Percentiles rank a stretch among this genome's conserved stretches.
Evolutionary conservation across 2,888 invertebrate species (phyloP).

Genomic region (Syrphus vitripennis): DNA sequence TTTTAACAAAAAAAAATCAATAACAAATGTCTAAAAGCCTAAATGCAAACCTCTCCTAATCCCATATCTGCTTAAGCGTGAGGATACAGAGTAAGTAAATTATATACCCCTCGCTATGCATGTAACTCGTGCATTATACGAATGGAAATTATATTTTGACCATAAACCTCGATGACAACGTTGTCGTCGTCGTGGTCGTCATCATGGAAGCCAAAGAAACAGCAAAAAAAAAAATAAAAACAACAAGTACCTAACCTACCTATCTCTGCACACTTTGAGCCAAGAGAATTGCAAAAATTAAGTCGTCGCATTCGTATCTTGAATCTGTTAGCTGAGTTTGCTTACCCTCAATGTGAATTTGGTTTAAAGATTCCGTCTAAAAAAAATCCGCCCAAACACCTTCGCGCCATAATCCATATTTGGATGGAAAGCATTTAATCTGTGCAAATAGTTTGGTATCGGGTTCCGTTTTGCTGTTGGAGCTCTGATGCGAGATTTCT

Average conservation of each 20-base stretch:
- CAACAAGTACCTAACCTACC: too few relatives aligned
- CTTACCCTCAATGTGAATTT: neutral
- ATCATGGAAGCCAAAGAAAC: slow-evolving; percentile 5
- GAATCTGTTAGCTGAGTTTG: slow-evolving; percentile 10
- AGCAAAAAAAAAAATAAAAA: neutral
- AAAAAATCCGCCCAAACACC: slow-evolving; percentile 68
- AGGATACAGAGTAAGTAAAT: slow-evolving; percentile 10
- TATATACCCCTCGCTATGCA: neutral
- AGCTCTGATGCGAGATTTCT: slow-evolving; percentile 15
- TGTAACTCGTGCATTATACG: slow-evolving; percentile 14
- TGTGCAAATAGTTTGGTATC: slow-evolving; percentile 67
- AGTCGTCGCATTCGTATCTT: slow-evolving; percentile 26
- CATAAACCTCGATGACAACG: slow-evolving; percentile 42
- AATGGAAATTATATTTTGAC: slow-evolving; percentile 54
- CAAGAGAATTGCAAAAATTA: slow-evolving; percentile 39
- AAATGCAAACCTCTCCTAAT: slow-evolving; percentile 8
- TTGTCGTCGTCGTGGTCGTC: neutral
- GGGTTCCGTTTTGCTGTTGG: neutral
- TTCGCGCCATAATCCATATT: slow-evolving; percentile 58
- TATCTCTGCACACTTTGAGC: neutral
- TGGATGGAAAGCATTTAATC: slow-evolving; percentile 62
- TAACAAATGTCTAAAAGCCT: slow-evolving; percentile 21
- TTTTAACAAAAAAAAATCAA: slow-evolving; percentile 3
- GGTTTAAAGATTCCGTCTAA: slow-evolving; percentile 46
- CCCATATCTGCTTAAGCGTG: slow-evolving; percentile 38